Conservation (phyloP, 2,888 invertebrate genomes). For the Acleris cristana region DNA sequence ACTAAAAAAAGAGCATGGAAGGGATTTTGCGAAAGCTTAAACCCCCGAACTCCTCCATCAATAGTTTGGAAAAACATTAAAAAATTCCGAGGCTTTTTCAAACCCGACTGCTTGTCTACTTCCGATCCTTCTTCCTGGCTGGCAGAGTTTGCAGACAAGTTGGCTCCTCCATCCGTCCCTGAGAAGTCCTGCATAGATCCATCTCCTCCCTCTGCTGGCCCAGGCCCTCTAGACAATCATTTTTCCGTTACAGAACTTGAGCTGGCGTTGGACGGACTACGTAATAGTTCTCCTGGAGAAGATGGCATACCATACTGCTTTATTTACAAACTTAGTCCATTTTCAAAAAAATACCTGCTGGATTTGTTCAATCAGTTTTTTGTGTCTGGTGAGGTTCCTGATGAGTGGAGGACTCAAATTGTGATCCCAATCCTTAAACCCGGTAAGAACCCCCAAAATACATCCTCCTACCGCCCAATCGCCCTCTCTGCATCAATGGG, state of each 20-base stretch:
- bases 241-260: no score
- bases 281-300: no score
- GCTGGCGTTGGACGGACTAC: no score
- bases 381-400: no score
- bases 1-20: neutral
- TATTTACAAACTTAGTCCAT: neutral
- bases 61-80: neutral
- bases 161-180: no score
- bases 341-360: neutral
- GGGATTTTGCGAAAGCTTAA: slow-evolving; percentile 1
- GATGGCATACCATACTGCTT: no score
- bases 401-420: no score
- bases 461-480: neutral
- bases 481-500: neutral
- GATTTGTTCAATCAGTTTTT: neutral
- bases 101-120: neutral
- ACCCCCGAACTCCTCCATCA: neutral
- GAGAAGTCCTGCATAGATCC: no score
- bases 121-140: neutral
- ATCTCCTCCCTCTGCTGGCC: no score
- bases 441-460: neutral
- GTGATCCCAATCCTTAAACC: no score
- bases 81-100: neutral
- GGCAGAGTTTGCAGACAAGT: no score
- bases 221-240: no score